Conservation (phyloP, 1,140 invertebrate species). For the Zaprionus davidi region DNA sequence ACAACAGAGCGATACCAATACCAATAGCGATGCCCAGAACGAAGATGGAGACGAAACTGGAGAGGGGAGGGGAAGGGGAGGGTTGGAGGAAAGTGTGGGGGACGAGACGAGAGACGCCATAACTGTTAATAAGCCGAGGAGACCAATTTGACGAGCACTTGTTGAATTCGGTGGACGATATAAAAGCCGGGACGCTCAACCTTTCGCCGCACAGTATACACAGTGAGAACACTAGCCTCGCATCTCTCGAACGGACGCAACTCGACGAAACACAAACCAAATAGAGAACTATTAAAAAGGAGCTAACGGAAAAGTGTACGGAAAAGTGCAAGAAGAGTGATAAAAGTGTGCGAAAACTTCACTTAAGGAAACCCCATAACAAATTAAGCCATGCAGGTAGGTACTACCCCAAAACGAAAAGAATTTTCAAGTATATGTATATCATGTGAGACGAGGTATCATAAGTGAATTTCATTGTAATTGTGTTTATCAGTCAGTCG, state of each 20-base stretch:
- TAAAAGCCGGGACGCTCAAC: conserved; percentile 76
- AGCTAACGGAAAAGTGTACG: not conserved
- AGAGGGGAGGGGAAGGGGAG: not conserved
- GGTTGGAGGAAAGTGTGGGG: not conserved
- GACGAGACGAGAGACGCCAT: conserved; percentile 48
- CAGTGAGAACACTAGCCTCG: conserved; percentile 57
- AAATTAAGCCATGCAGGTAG: conserved; percentile 20
- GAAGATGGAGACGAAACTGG: conserved; percentile 10
- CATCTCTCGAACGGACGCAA: conserved; percentile 62
- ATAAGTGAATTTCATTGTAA: conserved; percentile 14
- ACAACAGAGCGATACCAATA: not conserved
- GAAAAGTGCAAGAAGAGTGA: conserved; percentile 13
- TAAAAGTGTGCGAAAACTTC: conserved; percentile 5
- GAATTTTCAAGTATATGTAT: not conserved
- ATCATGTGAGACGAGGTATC: not conserved
- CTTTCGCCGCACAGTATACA: conserved; percentile 69
- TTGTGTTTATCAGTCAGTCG: conserved; percentile 12
- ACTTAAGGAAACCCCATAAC: not conserved
- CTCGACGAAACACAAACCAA: conserved; percentile 29
- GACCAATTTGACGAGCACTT: conserved; percentile 64
- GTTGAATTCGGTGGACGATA: conserved; percentile 72
- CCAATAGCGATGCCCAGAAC: conserved; percentile 23
- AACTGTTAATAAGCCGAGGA: conserved; percentile 70
- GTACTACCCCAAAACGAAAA: not conserved
- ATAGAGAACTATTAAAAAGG: not conserved